Base-by-base conservation (phyloP, 2,888 invertebrate species). In the Chloromyia formosa region DNA sequence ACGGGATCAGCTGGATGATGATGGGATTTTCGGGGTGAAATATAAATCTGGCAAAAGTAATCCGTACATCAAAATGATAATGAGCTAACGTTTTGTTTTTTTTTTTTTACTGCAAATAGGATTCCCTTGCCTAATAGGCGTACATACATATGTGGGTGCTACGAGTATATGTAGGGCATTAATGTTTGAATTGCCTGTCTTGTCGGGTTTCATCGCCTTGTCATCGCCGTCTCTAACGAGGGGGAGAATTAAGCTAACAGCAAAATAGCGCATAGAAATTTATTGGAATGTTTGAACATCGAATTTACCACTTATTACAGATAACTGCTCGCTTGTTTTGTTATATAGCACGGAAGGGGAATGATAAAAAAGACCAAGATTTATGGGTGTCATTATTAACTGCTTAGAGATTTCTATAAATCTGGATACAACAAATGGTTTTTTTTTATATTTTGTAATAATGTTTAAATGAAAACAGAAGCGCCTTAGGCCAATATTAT, bases 31-130 rank as follows among this genome's bases (percentile, higher is more conserved):
- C 49, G 54, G 71, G 71, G 71, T 71, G 71, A 71, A 71, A 71
- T 71, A 71, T 71, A 71, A 71, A 71, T 71, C 66, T 56, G 58
- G 20, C 40, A 56, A 22, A 54, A 54, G 71, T 71, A 71, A 71
- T 71, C 71, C 71, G 71, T 71, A 71, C 27, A 71, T 71, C 71
- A 71, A 71, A 71, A 71, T 71, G 71, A 71, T 71, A 71, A 71
- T 71, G 71, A 71, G 71, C 56, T 20, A 71, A 54, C 71, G 27
- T 54, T 40, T 56, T 71, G 56, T 71, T 56, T 53, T 69, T 53
- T 42, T 66, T 42, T 53, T 71, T 71, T 71, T 71, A 71, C 71
- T 71, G 71, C 71, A 71, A 56, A 71, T 71, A 56, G 71, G 71
- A 71, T 71, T 71, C 71, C 56, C 20, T 71, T 27, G 18, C 20